Conservation (phyloP, 2,797 vertebrate species). For the Vultur gryphus region DNA sequence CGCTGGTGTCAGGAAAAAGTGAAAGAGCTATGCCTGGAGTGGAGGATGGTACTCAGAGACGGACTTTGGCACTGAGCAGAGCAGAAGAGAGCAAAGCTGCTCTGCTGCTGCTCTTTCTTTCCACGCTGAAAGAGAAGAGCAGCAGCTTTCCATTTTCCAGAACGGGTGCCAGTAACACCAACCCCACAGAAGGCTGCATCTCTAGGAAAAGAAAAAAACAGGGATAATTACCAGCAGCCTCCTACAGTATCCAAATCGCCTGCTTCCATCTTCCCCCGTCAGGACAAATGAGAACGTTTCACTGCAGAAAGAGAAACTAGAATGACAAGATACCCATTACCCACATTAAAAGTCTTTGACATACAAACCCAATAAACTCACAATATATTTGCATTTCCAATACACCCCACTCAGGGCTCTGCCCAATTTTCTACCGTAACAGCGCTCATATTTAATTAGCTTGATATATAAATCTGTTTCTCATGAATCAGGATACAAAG, state of each 20-base stretch:
- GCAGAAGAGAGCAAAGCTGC: neutral
- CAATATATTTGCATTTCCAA: neutral
- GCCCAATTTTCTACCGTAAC: neutral
- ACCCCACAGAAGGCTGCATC: neutral
- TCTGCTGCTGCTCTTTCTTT: neutral
- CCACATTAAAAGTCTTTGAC: neutral
- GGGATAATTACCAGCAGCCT: constrained; percentile 84
- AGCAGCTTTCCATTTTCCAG: neutral
- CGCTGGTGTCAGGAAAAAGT: neutral
- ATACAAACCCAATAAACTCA: neutral
- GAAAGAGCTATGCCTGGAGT: neutral
- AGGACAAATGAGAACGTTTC: constrained; percentile 92
- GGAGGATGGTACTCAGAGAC: neutral
- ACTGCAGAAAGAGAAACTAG: constrained; percentile 60
- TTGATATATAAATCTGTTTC: neutral
- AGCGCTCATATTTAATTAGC: neutral
- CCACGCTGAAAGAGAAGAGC: neutral
- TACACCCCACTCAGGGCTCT: neutral
- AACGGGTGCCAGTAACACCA: neutral
- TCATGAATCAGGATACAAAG: neutral
- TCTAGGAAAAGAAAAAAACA: neutral
- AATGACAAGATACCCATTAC: neutral
- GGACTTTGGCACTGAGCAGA: neutral
- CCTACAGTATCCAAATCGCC: constrained; percentile 90
- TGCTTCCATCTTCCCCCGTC: constrained; percentile 89